These are phyloP conservation scores for Illadopsis cleaveri DNA, from an alignment of 2,113 vertebrate genomes.

Conservation along the genomic window DNA sequence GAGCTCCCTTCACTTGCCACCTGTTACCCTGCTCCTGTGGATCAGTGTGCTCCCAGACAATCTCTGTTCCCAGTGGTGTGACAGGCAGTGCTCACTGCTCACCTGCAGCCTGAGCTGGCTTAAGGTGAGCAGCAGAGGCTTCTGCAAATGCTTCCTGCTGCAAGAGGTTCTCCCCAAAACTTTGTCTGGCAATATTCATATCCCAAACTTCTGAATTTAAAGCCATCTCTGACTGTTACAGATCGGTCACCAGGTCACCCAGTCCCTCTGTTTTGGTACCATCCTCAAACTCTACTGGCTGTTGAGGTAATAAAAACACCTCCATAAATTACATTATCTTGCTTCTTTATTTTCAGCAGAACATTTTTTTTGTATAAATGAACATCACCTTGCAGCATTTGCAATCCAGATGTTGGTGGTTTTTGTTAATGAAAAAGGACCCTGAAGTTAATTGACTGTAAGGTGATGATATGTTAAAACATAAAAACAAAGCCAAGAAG, in stretches of 20 bases:
- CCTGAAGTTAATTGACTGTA: background rate
- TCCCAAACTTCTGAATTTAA: background rate
- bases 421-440: background rate
- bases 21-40: slow-evolving; percentile 25
- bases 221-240: background rate
- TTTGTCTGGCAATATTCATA: background rate
- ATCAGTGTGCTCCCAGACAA: background rate
- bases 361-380: background rate
- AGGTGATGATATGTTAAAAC: background rate
- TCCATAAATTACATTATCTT: background rate
- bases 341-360: background rate
- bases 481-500: background rate
- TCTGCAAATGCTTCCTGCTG: background rate
- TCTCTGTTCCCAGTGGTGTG: background rate
- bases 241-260: background rate
- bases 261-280: background rate
- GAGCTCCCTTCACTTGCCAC: slow-evolving; percentile 46
- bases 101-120: background rate
- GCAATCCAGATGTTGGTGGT: background rate
- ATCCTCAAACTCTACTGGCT: background rate
- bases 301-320: background rate
- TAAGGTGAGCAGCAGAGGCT: background rate
- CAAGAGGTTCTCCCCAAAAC: background rate
- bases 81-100: background rate
- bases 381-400: background rate